Evolutionary conservation across 2,113 vertebrate species (phyloP), one percentile per base, ranked within the genome.

Genomic region (Forbesichthys agassizii): DNA sequence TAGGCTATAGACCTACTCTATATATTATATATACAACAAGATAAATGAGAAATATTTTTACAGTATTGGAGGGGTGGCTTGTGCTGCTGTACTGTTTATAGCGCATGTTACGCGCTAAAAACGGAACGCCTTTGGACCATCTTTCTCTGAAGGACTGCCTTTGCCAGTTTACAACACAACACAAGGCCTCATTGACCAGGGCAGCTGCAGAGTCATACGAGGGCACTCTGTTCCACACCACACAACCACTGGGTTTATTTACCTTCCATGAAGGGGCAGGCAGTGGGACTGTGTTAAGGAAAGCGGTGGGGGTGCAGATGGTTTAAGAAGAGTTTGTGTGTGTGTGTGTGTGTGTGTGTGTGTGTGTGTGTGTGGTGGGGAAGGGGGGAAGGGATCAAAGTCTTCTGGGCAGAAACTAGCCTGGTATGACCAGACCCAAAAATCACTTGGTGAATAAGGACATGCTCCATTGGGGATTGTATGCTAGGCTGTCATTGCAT

Each of bases 181-280:
- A 90, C 88, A 87, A 80, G 83, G 66, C 52, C 46, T 71, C 83
- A 88, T 88, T 88, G 75, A 84, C 74, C 56, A 64, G 20, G 54
- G 73, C 52, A 55, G 27, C 74, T 77, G 61, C 18, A 70, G 66
- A 84, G 78, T 71, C 71, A 78, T 48, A 83, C 87, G 86, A 89
- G 86, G 79, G 83, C 75, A 70, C 71, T 76, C 76, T 78, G 75
- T 90, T 88, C 84, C n/a, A n/a, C n/a, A 87, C 87, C 79, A 71
- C 69, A 54, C 74, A 59, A 82, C 85, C 84, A 68, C 87, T 82
- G 83, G 73, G 84, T 85, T 86, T 91, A 83, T 91, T 90, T 90
- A 89, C 88, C 79, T 80, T 77, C 18, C 73, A 72, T 54, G 3
- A 3, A 77, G 73, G 70, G 75, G 66, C 70, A 53, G 56, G 74